Conservation (phyloP, 2,888 invertebrate species). For the Trachelus troglodyta region DNA sequence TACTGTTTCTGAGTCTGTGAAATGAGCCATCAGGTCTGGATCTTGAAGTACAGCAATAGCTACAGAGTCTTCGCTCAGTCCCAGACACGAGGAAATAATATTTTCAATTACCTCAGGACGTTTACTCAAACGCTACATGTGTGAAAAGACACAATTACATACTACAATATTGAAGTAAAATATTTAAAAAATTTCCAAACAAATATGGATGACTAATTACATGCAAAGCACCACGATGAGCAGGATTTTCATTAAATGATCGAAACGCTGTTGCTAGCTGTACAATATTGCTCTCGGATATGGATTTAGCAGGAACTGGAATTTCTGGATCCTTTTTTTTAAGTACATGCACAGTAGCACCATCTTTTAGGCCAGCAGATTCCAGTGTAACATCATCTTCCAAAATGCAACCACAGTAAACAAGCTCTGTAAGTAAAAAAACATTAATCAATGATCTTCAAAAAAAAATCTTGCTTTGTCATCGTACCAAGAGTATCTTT, state of each 20-base stretch:
- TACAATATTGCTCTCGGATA: conserved; percentile 73
- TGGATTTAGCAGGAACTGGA: conserved; percentile 65
- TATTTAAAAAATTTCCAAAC: conserved; percentile 8
- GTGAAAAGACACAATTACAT: conserved; percentile 15
- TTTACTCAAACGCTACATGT: conserved; percentile 51
- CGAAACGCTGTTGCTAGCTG: conserved; percentile 74
- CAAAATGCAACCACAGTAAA: conserved; percentile 79
- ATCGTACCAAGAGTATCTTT: conserved; percentile 71
- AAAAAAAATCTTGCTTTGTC: background rate
- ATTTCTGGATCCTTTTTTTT: conserved; percentile 60
- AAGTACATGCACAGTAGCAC: conserved; percentile 71
- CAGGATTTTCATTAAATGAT: conserved; percentile 71
- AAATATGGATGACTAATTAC: conserved; percentile 59
- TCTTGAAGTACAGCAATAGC: conserved; percentile 82
- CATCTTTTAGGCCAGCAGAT: conserved; percentile 72
- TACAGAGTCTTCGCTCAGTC: conserved; percentile 77
- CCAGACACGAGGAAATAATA: conserved; percentile 78
- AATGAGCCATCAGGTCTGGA: conserved; percentile 78
- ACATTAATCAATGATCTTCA: conserved; percentile 10
- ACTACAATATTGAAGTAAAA: conserved; percentile 1
- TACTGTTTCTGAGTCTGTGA: conserved; percentile 77
- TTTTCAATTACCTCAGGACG: conserved; percentile 73
- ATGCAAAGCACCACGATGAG: conserved; percentile 76
- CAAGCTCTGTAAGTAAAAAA: conserved; percentile 69
- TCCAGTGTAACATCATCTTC: conserved; percentile 73